Evolutionary conservation across 1,140 invertebrate species (phyloP), one percentile per base, ranked within the genome.

Genomic region (Papilio dardanus): DNA sequence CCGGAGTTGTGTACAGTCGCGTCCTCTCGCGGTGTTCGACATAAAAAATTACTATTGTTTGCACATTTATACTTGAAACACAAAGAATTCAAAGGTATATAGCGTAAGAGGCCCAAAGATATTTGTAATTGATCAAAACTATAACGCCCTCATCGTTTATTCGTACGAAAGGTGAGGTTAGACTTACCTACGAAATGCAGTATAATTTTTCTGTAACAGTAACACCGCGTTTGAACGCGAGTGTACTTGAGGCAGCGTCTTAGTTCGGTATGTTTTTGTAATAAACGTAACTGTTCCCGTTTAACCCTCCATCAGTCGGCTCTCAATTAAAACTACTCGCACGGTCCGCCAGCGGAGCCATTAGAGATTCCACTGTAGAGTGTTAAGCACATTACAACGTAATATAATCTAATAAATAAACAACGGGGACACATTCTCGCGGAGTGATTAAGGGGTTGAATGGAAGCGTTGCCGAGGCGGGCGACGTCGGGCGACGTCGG

Each of bases 341-440:
- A 83, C 81, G 12, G 54, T 62, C 54, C 54, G 54, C 54, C 74
- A 79, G 42, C 74, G 76, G 46, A 65, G 68, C 80, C 80, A 86
- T 84, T 86, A 86, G 79, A 78, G 78, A 85, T 85, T 83, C 80
- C 82, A 80, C 81, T 76, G 71, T 73, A 76, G 81, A 84, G 84
- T 86, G 84, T 84, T 86, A 83, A 84, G 81, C 81, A 84, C 84
- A 86, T 86, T 86, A 86, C 82, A 83, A 82, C 82, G 83, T 81
- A 79, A 77, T 86, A 81, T 83, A 86, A 86, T 84, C 81, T 83
- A 84, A 86, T 86, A 86, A 86, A 86, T 83, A 86, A 86, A 86
- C 84, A 84, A 81, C 65, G 62, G 82, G 84, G 82, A 81, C 81
- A 77, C 77, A 79, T 81, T 79, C 77, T 78, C 76, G 76, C 74